These are phyloP conservation scores for Propsilocerus akamusi DNA, from an alignment of 1,140 invertebrate genomes.

Conservation along the genomic window DNA sequence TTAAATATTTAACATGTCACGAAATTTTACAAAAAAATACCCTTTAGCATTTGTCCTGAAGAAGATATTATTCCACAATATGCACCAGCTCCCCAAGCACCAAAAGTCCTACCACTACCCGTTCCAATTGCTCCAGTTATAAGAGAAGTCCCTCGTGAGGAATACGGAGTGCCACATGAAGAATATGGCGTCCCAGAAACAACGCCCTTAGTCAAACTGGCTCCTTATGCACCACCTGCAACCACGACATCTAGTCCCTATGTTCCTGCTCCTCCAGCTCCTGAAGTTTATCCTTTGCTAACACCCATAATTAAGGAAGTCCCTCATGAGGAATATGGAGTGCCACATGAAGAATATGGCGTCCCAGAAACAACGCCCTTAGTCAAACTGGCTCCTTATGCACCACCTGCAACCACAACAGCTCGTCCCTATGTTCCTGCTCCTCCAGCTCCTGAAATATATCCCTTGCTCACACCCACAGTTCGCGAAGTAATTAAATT, in stretches of 20 bases:
- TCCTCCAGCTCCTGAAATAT: conserved; percentile 6
- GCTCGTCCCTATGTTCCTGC: conserved; percentile 5
- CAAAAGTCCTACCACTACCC: conserved; percentile 1
- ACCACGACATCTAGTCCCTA: neutral
- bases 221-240: conserved; percentile 4
- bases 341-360: conserved; percentile 4
- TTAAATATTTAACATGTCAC: neutral
- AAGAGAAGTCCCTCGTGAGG: neutral
- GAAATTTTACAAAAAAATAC: neutral
- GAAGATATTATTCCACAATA: conserved; percentile 12
- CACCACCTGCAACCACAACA: neutral
- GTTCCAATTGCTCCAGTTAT: neutral
- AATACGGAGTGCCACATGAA: conserved; percentile 7
- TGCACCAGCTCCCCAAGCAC: conserved; percentile 6
- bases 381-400: conserved; percentile 6
- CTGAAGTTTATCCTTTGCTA: neutral
- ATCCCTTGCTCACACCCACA: neutral
- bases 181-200: neutral
- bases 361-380: neutral
- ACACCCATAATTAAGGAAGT: neutral
- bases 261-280: conserved; percentile 7
- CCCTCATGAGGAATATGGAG: conserved; percentile 6
- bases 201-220: too few species aligned
- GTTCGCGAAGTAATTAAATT: neutral
- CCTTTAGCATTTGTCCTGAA: neutral